Conservation (phyloP, 1,140 invertebrate species). For the Drosophila jambulina region DNA sequence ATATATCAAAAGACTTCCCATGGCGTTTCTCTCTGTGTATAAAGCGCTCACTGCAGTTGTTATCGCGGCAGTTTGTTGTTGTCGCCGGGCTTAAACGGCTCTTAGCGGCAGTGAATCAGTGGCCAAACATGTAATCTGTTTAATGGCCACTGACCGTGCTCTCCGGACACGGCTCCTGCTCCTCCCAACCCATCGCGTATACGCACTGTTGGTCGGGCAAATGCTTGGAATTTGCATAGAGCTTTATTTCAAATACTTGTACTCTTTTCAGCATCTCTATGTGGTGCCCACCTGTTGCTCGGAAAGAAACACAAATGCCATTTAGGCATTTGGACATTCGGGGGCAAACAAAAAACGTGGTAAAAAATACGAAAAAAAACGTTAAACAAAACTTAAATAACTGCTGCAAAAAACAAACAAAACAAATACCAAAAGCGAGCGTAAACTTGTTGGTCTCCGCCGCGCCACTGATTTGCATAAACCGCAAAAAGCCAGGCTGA, state of each 20-base stretch:
- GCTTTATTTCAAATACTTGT: constrained; percentile 37
- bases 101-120: constrained; percentile 70
- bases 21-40: constrained; percentile 4
- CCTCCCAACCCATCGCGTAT: constrained; percentile 16
- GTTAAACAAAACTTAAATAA: constrained; percentile 45
- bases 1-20: background rate
- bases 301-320: constrained; percentile 33
- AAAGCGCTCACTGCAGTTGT: constrained; percentile 46
- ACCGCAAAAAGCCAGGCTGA: constrained; percentile 20
- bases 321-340: constrained; percentile 23
- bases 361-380: constrained; percentile 14
- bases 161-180: constrained; percentile 1
- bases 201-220: constrained; percentile 26
- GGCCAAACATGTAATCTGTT: constrained; percentile 70
- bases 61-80: constrained; percentile 58
- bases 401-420: constrained; percentile 25
- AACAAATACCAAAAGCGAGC: constrained; percentile 25
- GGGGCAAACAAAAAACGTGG: constrained; percentile 41
- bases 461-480: constrained; percentile 38
- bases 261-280: constrained; percentile 7
- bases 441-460: constrained; percentile 47
- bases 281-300: constrained; percentile 63
- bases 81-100: constrained; percentile 69
- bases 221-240: constrained; percentile 43
- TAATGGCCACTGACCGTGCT: constrained; percentile 63